Base-by-base conservation (phyloP, 2,797 vertebrate species). In the Acipenser oxyrinchus region DNA sequence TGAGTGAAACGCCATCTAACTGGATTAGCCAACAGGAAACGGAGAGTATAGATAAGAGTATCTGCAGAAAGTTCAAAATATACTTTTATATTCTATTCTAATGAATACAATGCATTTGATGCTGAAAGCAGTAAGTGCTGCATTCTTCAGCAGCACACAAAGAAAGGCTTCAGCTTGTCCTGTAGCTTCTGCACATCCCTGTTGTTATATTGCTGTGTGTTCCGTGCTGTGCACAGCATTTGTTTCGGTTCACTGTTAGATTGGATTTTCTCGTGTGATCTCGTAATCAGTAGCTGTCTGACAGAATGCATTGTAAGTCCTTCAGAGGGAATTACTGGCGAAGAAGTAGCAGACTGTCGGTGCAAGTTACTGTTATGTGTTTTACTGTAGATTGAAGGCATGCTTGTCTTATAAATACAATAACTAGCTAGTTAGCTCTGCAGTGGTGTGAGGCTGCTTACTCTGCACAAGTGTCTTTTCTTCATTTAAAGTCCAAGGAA, bases 341-440 rank as follows among this genome's bases (percentile, higher is more conserved):
- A 18, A 53, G 64, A 7, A 8, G 64, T 6, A 52, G 68, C 12
- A 61, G 6, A 63, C 51, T 53, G 11, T 59, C 13, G 58, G 8
- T 12, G n/a, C 48, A 10, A 18, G n/a, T 48, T 15, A 59, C 12
- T 48, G 48, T 52, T 49, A 62, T 12, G 51, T 64, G 13, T 55
- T 51, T 60, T 63, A 67, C 62, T 59, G 50, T 49, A 11, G 51
- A n/a, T 49, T 53, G 64, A 70, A 55, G 37, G 51, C 62, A 23
- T 58, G 64, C 64, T 68, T 65, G 12, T 65, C 58, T 65, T 62
- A 62, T 51, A 51, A 57, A 62, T 62, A 60, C 61, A 66, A 51
- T 50, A 61, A 57, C 59, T 49, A 37, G 11, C 51, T 6, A 62
- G 55, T 11, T 48, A 65, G 8, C 63, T 58, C 48, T 18, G 18